Conservation (phyloP, 1,140 invertebrate species). For the Probaryconus sp. region DNA sequence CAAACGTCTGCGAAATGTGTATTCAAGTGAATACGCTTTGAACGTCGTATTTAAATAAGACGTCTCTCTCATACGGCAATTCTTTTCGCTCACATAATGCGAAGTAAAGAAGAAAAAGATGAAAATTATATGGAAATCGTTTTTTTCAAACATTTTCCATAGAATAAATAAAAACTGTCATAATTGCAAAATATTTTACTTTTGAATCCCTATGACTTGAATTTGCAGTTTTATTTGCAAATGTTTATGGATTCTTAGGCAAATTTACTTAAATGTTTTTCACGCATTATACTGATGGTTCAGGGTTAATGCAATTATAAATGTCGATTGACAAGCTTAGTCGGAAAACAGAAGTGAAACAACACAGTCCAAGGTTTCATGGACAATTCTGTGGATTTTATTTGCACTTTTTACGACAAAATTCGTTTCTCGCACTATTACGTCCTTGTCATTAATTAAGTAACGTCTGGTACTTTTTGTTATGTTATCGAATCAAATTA, state of each 20-base stretch:
- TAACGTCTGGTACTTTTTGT: constrained; percentile 23
- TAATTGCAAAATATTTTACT: no score
- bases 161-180: no score
- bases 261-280: no score
- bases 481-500: constrained; percentile 22
- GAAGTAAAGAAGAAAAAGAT: no score
- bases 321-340: constrained; percentile 49
- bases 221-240: no score
- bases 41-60: constrained; percentile 45
- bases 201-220: no score
- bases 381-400: constrained; percentile 28
- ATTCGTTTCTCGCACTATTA: constrained; percentile 42
- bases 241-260: no score
- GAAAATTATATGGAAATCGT: no score
- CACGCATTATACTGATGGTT: no score
- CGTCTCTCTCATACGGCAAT: constrained; percentile 29
- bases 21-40: constrained; percentile 44
- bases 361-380: constrained; percentile 40
- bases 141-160: no score
- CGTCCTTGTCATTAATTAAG: constrained; percentile 33
- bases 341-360: constrained; percentile 45
- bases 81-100: constrained; percentile 11
- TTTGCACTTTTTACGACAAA: constrained; percentile 31
- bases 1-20: constrained; percentile 45
- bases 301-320: constrained; percentile 60